Base-by-base conservation (phyloP, 2,888 invertebrate genomes). In the Aphrophora alni region DNA sequence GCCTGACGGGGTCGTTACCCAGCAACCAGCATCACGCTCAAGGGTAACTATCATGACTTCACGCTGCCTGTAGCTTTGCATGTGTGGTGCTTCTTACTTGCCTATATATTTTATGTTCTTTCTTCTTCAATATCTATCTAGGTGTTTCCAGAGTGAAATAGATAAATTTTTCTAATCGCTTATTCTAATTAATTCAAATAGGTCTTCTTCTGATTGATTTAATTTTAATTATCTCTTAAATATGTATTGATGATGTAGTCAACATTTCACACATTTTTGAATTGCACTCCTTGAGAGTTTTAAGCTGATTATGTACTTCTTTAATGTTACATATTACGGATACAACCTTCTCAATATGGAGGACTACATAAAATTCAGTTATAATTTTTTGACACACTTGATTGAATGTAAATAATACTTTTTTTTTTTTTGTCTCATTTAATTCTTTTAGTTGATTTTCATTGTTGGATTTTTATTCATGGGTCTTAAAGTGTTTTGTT, bases 171-270 rank as follows among this genome's bases (percentile, higher is more conserved):
- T 24, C 5, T 59, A 21, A 5, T 59, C 68, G 24, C 24, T 7
- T 68, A 5, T 12, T 24, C n/a, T 68, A 21, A 10, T 68, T 21
- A 68, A 68, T 68, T 68, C 38, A 28, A 38, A 51, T 81, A 1
- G 21, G 12, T 51, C n/a, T n/a, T 59, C 17, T 70, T 69, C 27
- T 51, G 25, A 75, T 44, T 79, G 38, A 25, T 59, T 70, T 80
- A 51, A n/a, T n/a, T 21, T 80, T 76, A 74, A 79, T 81, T 33
- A 75, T 81, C 77, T 82, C 69, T 83, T 82, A 72, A 80, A 81
- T 82, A 71, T n/a, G 82, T 83, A 80, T 83, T 82, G 81, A 78
- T 82, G 82, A 80, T n/a, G n/a, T n/a, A n/a, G n/a, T n/a, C n/a
- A n/a, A n/a, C n/a, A n/a, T n/a, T n/a, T n/a, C n/a, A n/a, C n/a